Conservation (phyloP, 2,797 vertebrate species). For the Cryptoblepharus egeriae region DNA sequence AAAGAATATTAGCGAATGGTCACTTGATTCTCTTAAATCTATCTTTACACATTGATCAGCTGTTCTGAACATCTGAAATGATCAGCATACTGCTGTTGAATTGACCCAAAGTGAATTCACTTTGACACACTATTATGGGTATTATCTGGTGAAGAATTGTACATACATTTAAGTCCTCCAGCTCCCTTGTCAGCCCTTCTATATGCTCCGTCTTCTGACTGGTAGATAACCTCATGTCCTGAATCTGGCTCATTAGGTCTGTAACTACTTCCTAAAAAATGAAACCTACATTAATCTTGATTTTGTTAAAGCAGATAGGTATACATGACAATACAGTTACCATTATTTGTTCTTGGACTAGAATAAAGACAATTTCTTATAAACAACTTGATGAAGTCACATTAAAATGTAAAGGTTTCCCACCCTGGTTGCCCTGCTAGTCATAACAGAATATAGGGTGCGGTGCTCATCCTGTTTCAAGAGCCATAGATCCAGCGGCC, state of each 20-base stretch:
- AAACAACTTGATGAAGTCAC: not conserved
- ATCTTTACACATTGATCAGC: not conserved
- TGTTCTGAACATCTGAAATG: slow-evolving; percentile 20
- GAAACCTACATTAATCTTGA: slow-evolving; percentile 34
- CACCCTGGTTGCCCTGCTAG: no score
- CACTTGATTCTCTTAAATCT: not conserved
- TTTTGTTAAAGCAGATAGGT: not conserved
- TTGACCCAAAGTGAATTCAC: slow-evolving; percentile 2
- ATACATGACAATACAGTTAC: not conserved
- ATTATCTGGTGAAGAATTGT: slow-evolving; percentile 20
- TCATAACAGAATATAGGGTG: no score
- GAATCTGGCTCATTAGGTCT: slow-evolving; percentile 90
- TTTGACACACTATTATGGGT: not conserved
- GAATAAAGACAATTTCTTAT: not conserved
- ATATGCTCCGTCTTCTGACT: slow-evolving; percentile 85
- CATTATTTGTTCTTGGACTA: slow-evolving; percentile 4
- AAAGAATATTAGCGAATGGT: not conserved
- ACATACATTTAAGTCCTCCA: slow-evolving; percentile 88
- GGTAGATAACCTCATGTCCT: slow-evolving; percentile 84
- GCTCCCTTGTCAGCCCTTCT: slow-evolving; percentile 83
- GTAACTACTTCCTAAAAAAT: slow-evolving; percentile 85
- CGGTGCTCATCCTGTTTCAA: no score
- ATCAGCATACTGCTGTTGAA: slow-evolving; percentile 29
- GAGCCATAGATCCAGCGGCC: no score
- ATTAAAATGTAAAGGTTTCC: no score